Base-by-base conservation (phyloP, 2,888 invertebrate species). In the Trichacis sp. region DNA sequence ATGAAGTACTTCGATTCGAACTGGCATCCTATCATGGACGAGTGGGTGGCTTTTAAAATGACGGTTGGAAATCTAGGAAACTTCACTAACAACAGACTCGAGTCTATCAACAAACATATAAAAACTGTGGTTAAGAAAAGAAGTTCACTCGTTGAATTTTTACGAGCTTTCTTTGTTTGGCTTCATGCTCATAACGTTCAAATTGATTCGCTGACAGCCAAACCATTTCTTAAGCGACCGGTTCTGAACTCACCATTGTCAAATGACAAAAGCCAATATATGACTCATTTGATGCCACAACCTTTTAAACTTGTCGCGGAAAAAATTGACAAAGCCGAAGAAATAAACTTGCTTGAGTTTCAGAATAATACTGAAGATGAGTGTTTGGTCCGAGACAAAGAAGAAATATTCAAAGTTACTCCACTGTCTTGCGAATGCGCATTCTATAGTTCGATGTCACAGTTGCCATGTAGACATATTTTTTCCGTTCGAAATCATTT, bases 1-100 rank as follows among this genome's bases (percentile, higher is more conserved):
- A 30, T 58, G n/a, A 46, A 54, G 12, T 70, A 70, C 52, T 70
- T 64, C 48, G 55, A 68, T 29, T 47, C 38, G 12, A 70, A 68
- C 43, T 70, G 66, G 65, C 66, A 68, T 33, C 8, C 11, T 14
- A 66, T 66, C 12, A 53, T 49, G 38, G 33, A 68, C 9, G 65
- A 70, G 38, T 68, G 66, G 70, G 55, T 51, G 4, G 36, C 42
- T 6, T 64, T 48, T 17, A 48, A 24, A 20, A 55, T 59, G 48
- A n/a, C n/a, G n/a, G n/a, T n/a, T n/a, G n/a, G n/a, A n/a, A 51
- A 47, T 19, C 19, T 54, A 19, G 12, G 12, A 8, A 54, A 58
- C 24, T 59, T 50, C n/a, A n/a, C n/a, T n/a, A n/a, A n/a, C n/a
- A n/a, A n/a, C n/a, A n/a, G n/a, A n/a, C n/a, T n/a, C n/a, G n/a